phyloP scores from a whole-genome alignment of 2,888 invertebrate genomes.

The Odontocolon sp. region DNA sequence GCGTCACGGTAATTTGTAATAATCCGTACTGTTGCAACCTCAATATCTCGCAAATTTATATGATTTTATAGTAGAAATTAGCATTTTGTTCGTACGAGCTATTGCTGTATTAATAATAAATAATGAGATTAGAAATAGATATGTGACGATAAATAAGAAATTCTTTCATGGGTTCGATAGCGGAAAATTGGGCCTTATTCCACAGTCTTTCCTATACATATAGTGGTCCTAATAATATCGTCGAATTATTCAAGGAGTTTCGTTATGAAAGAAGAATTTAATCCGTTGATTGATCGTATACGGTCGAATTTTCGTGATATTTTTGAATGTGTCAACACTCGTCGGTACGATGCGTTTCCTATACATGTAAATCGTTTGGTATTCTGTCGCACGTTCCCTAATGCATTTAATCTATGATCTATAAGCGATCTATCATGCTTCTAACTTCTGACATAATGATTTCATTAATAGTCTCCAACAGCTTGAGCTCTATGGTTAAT shows the following conservation, averaged over 20 bases:
- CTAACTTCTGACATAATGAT: slow-evolving; percentile 42
- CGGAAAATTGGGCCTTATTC: too few relatives aligned
- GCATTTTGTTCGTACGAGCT: background rate
- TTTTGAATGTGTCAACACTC: background rate
- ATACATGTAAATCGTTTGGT: background rate
- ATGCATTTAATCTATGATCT: slow-evolving; percentile 27
- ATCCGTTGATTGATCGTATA: slow-evolving; percentile 16
- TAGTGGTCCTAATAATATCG: background rate
- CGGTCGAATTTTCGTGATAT: slow-evolving; percentile 16
- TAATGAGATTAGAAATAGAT: background rate
- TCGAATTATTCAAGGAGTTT: background rate
- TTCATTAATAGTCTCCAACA: slow-evolving; percentile 45
- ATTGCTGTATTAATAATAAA: too few relatives aligned
- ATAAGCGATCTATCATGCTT: slow-evolving; percentile 32
- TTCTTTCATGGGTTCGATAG: too few relatives aligned
- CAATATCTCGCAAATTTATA: slow-evolving; percentile 5
- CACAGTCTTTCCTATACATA: too few relatives aligned
- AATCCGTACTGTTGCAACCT: slow-evolving; percentile 7
- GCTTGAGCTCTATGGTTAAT: slow-evolving; percentile 39
- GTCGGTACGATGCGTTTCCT: background rate
- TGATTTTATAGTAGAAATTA: background rate
- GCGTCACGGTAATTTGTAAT: slow-evolving; percentile 36
- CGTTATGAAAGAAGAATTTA: background rate
- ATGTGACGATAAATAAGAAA: background rate
- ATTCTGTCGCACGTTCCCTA: slow-evolving; percentile 20